Evolutionary conservation across 2,113 vertebrate genomes (phyloP).

Genomic region (Chunga burmeisteri): DNA sequence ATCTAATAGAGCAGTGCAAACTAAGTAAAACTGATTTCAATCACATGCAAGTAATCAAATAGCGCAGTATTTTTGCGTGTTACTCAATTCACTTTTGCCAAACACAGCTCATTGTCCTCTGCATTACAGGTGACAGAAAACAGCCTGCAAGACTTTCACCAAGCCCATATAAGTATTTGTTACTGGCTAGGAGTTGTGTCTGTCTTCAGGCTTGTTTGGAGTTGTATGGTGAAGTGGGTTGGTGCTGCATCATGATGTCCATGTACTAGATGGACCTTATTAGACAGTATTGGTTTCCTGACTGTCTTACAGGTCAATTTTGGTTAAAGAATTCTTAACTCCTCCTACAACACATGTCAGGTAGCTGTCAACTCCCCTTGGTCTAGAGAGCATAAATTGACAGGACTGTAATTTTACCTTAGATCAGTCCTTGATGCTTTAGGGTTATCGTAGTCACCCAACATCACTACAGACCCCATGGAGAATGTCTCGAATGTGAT

Average conservation of each 20-base stretch:
- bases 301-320: not conserved
- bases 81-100: not conserved
- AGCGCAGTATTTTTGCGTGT: not conserved
- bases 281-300: not conserved
- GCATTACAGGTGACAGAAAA: not conserved
- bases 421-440: not conserved
- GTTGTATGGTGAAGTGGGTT: not conserved
- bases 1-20: not conserved
- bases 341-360: accelerated
- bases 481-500: not conserved
- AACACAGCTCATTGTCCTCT: not conserved
- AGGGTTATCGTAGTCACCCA: no score
- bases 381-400: not conserved
- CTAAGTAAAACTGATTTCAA: not conserved
- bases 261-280: not conserved
- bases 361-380: not conserved
- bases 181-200: not conserved
- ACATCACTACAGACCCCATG: not conserved
- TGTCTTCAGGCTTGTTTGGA: not conserved
- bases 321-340: not conserved
- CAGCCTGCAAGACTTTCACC: not conserved
- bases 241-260: no score
- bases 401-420: not conserved
- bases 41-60: not conserved
- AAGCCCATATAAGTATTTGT: not conserved